Evolutionary conservation across 2,113 vertebrate species (phyloP).

Genomic region (Gasterosteus nipponicus): DNA sequence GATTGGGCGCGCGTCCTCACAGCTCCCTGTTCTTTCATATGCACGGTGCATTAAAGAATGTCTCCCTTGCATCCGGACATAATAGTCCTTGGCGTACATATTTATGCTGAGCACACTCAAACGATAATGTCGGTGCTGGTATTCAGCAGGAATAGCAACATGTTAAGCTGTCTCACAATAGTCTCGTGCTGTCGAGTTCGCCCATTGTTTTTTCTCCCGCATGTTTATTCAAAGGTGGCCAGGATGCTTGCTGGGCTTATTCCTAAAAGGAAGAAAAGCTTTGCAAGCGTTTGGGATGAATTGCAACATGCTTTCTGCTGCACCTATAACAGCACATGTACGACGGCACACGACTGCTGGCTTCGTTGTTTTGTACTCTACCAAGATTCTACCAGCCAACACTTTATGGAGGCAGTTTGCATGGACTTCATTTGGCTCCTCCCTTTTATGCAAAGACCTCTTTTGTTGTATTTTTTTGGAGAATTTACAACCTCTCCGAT

Average conservation of each 20-base stretch:
- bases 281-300: conserved; percentile 56
- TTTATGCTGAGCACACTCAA: conserved; percentile 17
- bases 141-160: conserved; percentile 31
- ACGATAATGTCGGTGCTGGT: conserved; percentile 12
- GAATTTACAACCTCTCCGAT: neutral
- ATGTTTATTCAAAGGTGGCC: conserved; percentile 56
- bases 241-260: conserved; percentile 53
- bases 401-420: neutral
- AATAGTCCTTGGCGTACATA: neutral
- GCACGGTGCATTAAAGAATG: neutral
- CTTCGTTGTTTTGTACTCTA: conserved; percentile 15
- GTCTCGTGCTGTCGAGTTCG: conserved; percentile 17
- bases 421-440: neutral
- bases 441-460: neutral
- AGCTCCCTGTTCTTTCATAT: conserved; percentile 16
- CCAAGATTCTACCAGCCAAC: conserved; percentile 9
- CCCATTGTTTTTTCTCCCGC: conserved; percentile 36
- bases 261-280: conserved; percentile 54
- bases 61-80: conserved; percentile 2
- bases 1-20: conserved; percentile 4
- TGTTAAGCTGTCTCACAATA: conserved; percentile 34
- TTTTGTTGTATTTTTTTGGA: neutral
- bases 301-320: conserved; percentile 35
- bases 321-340: conserved; percentile 26
- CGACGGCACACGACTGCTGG: conserved; percentile 1